Evolutionary conservation across 2,797 vertebrate genomes (phyloP).

Genomic region (Hydrocynus forskahlii): DNA sequence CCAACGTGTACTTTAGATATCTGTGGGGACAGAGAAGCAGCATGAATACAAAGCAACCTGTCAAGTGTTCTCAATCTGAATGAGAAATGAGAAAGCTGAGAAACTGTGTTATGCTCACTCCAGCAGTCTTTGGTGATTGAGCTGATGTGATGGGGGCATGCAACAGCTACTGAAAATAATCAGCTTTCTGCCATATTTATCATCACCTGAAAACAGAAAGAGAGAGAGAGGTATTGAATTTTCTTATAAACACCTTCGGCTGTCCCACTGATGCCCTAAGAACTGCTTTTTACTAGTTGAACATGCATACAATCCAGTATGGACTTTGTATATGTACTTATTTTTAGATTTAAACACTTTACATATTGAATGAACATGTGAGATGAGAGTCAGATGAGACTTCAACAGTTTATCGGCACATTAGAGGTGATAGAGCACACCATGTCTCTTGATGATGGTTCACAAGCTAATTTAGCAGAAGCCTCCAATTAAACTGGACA

Average conservation of each 20-base stretch:
- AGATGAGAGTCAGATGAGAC: too few relatives aligned
- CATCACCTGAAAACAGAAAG: conserved; percentile 76
- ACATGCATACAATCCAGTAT: too few relatives aligned
- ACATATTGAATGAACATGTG: too few relatives aligned
- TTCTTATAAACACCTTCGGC: too few relatives aligned
- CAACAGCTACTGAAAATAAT: conserved; percentile 87
- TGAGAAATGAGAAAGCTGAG: neutral
- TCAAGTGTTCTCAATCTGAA: neutral
- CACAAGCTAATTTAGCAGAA: too few relatives aligned
- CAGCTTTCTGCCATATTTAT: conserved; percentile 83
- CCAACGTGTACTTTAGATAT: conserved; percentile 85
- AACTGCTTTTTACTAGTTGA: neutral
- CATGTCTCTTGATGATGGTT: too few relatives aligned
- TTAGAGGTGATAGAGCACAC: too few relatives aligned
- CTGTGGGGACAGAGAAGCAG: conserved; percentile 63
- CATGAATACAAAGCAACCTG: neutral
- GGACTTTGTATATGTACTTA: too few relatives aligned
- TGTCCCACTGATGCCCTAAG: neutral
- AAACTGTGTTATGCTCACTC: conserved; percentile 73
- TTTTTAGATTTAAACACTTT: too few relatives aligned
- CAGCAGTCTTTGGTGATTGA: conserved; percentile 84
- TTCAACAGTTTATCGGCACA: too few relatives aligned
- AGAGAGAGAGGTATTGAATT: neutral
- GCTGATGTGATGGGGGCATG: conserved; percentile 85
- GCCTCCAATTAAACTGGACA: too few relatives aligned